phyloP scores from a whole-genome alignment of 2,113 vertebrate species.

The Nicator chloris region DNA sequence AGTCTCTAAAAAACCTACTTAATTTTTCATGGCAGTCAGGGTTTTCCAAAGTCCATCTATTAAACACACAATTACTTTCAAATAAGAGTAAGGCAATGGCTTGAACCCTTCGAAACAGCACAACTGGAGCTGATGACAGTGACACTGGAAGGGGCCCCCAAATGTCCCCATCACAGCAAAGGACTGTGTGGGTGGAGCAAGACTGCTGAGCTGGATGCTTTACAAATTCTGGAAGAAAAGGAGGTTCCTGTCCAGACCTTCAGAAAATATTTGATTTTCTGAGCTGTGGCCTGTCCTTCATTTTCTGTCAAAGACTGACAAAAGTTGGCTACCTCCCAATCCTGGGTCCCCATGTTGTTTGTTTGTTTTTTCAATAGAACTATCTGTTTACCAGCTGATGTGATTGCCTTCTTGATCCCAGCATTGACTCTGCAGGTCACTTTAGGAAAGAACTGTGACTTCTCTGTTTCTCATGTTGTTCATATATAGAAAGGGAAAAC shows the following conservation, averaged over 20 bases:
- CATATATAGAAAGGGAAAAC: not conserved
- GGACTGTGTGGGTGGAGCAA: not conserved
- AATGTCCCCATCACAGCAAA: not conserved
- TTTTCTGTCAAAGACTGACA: not conserved
- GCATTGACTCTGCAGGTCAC: not conserved
- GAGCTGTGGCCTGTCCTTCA: not conserved
- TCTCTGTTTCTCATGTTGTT: not conserved
- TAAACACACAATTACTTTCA: conserved; percentile 35
- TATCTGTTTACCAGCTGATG: not conserved
- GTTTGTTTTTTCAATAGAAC: not conserved
- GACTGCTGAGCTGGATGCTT: not conserved
- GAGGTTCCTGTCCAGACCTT: not conserved
- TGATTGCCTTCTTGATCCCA: not conserved
- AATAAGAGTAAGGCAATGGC: not conserved
- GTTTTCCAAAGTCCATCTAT: not conserved
- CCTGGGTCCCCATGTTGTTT: not conserved
- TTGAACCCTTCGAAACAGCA: not conserved
- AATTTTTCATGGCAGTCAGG: not conserved
- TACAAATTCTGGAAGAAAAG: not conserved
- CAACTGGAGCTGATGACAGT: not conserved
- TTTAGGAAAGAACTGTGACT: not conserved
- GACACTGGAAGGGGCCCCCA: not conserved
- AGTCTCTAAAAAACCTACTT: not conserved
- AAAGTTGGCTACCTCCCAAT: not conserved
- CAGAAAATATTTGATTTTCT: not conserved